Evolutionary conservation across 2,888 invertebrate species (phyloP), one percentile per base, ranked within the genome.

Genomic region (Dryococelus australis): DNA sequence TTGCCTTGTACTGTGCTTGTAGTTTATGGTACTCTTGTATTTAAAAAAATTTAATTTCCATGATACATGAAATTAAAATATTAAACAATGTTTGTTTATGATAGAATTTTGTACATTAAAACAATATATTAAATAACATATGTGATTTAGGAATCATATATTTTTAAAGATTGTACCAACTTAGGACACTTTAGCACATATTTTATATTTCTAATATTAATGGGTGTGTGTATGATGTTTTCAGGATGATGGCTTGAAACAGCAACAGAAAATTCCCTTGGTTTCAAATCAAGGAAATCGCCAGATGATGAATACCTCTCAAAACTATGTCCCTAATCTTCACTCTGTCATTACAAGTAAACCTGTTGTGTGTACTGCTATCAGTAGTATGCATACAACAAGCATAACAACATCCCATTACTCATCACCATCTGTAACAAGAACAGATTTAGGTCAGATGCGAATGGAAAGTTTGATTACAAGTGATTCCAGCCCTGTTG

Each of bases 221-320:
- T 35, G 35, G n/a, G n/a, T 35, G 35, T 47, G 47, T 47, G 47
- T 65, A 12, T 65, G 16, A 43, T 87, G 26, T 24, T 89, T 89
- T 53, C 87, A 91, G 91, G 93, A 93, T 85, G 93, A 93, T 87
- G 93, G 93, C 89, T 90, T 92, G 90, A 93, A 93, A 91, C 93
- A 91, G 88, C 93, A 90, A 91, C 93, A 51, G 93, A 93, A 78
- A 92, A 90, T 90, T 91, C 24, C 65, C 8, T 65, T n/a, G 8
- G n/a, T 65, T 65, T n/a, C 65, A 24, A n/a, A n/a, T 65, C 65
- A 65, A n/a, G 65, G 65, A 65, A 65, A 65, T 65, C 65, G 65
- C 6, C 51, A 51, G 20, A 3, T 20, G 13, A 51, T 8, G 13
- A 51, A 51, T 20, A 51, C 20, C 20, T 51, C 51, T 20, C 65